Evolutionary conservation across 2,797 vertebrate genomes (phyloP).

Genomic region (Gobionotothen gibberifrons): DNA sequence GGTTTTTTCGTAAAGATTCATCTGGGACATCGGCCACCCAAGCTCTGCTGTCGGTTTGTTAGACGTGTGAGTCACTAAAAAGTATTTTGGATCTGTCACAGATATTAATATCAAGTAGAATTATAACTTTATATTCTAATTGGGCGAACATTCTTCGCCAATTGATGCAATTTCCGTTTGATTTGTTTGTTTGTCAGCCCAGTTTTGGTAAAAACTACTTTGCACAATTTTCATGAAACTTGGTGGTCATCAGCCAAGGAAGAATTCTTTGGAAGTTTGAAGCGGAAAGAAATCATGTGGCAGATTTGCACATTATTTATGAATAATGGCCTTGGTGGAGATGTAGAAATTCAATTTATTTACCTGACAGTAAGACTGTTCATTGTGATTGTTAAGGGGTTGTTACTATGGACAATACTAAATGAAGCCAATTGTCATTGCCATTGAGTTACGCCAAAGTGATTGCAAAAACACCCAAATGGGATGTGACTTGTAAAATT

Average conservation of each 20-base stretch:
- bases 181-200: too few species aligned
- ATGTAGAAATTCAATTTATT: not conserved
- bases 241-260: too few species aligned
- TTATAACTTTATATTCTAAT: not conserved
- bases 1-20: constrained; percentile 38
- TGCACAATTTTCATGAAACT: too few species aligned
- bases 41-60: constrained; percentile 27
- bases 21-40: constrained; percentile 56
- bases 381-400: constrained; percentile 4
- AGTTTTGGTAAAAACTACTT: too few species aligned
- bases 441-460: constrained; percentile 17
- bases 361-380: not conserved
- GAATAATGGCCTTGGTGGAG: too few species aligned
- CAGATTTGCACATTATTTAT: too few species aligned
- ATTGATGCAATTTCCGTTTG: too few species aligned
- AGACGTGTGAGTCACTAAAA: constrained; percentile 15
- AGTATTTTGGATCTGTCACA: not conserved
- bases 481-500: constrained; percentile 16
- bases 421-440: constrained; percentile 35
- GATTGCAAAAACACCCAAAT: constrained; percentile 41
- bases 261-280: too few species aligned
- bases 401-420: not conserved
- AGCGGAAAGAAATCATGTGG: too few species aligned
- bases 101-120: not conserved
- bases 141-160: too few species aligned